These are phyloP conservation scores for Drosophila sucinea DNA, from an alignment of 1,140 invertebrate species.

Conservation along the genomic window DNA sequence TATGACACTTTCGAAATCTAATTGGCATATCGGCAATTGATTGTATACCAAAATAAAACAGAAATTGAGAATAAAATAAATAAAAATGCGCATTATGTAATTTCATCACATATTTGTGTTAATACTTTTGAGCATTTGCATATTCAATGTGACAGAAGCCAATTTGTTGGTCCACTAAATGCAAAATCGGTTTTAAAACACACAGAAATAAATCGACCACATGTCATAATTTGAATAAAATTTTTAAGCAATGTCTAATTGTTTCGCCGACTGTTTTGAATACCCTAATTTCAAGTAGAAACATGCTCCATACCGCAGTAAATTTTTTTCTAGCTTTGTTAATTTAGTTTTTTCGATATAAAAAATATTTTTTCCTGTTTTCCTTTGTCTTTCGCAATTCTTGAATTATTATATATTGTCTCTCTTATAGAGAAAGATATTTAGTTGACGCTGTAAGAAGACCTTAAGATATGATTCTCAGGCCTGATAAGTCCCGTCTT, in stretches of 20 bases:
- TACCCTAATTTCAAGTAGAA: neutral
- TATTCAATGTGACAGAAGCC: conserved; percentile 40
- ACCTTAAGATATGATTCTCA: too few relatives aligned
- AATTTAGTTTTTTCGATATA: too few relatives aligned
- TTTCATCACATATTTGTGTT: conserved; percentile 53
- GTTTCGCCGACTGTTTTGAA: conserved; percentile 37
- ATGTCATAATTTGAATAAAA: conserved; percentile 46
- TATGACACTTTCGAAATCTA: neutral
- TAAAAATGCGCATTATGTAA: conserved; percentile 49
- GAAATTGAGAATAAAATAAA: neutral
- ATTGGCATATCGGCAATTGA: conserved; percentile 1
- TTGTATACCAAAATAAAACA: neutral
- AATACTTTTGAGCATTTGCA: conserved; percentile 40
- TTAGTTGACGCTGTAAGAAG: too few relatives aligned
- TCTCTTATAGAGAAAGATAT: too few relatives aligned
- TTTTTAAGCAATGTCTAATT: conserved; percentile 32
- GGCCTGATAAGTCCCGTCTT: too few relatives aligned
- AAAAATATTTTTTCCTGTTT: too few relatives aligned
- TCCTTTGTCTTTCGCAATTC: too few relatives aligned
- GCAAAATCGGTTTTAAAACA: conserved; percentile 45
- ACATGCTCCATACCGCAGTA: too few relatives aligned
- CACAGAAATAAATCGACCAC: conserved; percentile 36
- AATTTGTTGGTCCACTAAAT: conserved; percentile 71
- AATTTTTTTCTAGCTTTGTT: too few relatives aligned
- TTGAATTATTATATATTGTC: too few relatives aligned